Evolutionary conservation across 53 echinoderm and acorn worm species (phyloP), one percentile per base, ranked within the genome.

Genomic region (Patiria pectinifera): DNA sequence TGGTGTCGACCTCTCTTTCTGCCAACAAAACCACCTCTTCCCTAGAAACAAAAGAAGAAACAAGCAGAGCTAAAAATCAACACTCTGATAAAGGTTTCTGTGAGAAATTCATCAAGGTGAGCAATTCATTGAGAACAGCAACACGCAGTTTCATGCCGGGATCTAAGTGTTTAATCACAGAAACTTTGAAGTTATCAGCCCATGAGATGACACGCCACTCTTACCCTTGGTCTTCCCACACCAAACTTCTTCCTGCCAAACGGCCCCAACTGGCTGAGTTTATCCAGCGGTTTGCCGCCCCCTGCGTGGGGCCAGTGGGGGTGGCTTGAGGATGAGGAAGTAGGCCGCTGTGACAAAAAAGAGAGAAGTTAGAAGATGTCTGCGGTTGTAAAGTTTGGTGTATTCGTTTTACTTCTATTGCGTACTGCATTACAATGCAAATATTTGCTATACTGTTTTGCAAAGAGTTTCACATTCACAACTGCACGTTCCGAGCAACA

Each of bases 231-330:
- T 91, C 96, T 95, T 71, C 85, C 94, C 59, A 92, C 93, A 22
- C 92, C 92, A 90, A 96, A 90, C 82, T 96, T 95, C 93, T 99
- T 93, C 92, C 93, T 81, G 81, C 95, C 94, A 84, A 94, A 85
- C 82, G 93, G 95, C 70, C 95, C 95, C 81, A 95, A 59, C 87
- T 91, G 93, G 85, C 96, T 96, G 83, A 97, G 93, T 91, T 95
- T 97, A 84, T 97, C 97, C 81, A 97, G 91, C 14, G 97, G 97
- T 87, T 97, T 97, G 47, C 97, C 97, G 19, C 97, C 97, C 78
- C 94, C 96, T 11, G 92, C 84, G 23, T 96, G 93, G 69, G 89
- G 95, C 78, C 96, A 90, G 19, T 90, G 90, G 81, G 82, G 71
- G 25, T 69, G 90, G 12, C 90, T 90, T 80, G 69, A 6, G 48